Percentiles rank a stretch among this genome's conserved stretches.
Conservation (phyloP, 2,113 vertebrate species). For the Sardina pilchardus region DNA sequence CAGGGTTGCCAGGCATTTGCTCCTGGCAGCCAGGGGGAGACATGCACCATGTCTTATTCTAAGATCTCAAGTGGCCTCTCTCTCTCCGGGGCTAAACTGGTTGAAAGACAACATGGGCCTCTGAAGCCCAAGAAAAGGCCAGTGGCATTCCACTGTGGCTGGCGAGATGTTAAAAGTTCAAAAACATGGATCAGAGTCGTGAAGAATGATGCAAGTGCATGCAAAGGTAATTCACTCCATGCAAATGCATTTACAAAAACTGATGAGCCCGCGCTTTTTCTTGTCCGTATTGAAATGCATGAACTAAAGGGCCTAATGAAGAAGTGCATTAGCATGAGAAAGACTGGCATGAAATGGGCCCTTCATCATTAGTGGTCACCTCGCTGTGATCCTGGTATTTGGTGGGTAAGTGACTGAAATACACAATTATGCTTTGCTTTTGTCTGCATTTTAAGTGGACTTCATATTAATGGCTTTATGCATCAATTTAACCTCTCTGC, state of each 20-base stretch:
- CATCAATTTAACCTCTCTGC: background rate
- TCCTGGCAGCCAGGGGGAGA: slow-evolving; percentile 16
- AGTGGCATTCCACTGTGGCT: background rate
- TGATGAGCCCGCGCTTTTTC: background rate
- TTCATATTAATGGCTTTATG: background rate
- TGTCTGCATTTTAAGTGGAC: background rate
- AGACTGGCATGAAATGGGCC: slow-evolving; percentile 9
- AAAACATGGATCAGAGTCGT: background rate
- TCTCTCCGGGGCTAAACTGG: background rate
- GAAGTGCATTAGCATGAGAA: slow-evolving; percentile 2
- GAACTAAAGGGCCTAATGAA: background rate
- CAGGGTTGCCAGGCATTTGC: background rate
- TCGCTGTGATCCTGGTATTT: slow-evolving; percentile 1
- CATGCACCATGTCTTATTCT: background rate
- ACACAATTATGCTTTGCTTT: slow-evolving; percentile 8
- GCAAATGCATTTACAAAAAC: background rate
- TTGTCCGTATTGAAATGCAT: slow-evolving; percentile 8
- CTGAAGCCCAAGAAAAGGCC: background rate
- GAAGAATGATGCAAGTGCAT: background rate
- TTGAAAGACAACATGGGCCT: background rate
- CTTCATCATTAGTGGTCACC: slow-evolving; percentile 13
- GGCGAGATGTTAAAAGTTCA: background rate
- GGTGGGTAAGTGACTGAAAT: slow-evolving; percentile 7
- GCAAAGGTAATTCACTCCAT: slow-evolving; percentile 3
- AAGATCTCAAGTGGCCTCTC: background rate